These are phyloP conservation scores for Anguilla pacifica DNA, from an alignment of 2,797 vertebrate species.

Conservation along the genomic window DNA sequence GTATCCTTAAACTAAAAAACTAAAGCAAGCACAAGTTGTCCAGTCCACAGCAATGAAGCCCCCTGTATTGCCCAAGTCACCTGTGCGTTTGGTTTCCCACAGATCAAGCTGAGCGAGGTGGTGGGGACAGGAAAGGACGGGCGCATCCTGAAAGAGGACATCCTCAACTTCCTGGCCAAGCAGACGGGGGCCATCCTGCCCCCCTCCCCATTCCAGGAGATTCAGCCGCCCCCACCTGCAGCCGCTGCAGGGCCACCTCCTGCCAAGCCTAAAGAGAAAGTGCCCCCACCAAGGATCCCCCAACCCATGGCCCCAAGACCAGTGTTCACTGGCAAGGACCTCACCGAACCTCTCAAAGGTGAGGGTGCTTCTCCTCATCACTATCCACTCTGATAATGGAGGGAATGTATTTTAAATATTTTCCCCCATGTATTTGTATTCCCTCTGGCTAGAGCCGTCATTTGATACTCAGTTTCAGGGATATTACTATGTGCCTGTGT, in stretches of 20 bases:
- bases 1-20: not conserved
- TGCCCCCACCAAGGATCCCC: constrained; percentile 43
- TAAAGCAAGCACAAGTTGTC: not conserved
- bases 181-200: constrained; percentile 95
- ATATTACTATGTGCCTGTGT: not conserved
- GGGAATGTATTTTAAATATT: not conserved
- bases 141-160: constrained; percentile 96
- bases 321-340: constrained; percentile 82
- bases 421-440: too few relatives aligned
- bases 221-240: constrained; percentile 65
- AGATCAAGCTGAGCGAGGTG: constrained; percentile 97
- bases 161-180: constrained; percentile 89
- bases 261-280: constrained; percentile 55
- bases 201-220: constrained; percentile 82
- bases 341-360: constrained; percentile 89
- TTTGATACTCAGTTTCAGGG: not conserved
- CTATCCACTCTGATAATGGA: not conserved
- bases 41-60: not conserved
- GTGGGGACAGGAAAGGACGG: constrained; percentile 89
- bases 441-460: not conserved
- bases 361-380: constrained; percentile 27
- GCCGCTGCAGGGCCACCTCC: constrained; percentile 38
- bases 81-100: constrained; percentile 37
- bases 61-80: not conserved
- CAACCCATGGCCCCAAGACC: constrained; percentile 64